Conservation (phyloP, 2,888 invertebrate species). For the Prosapia bicincta region DNA sequence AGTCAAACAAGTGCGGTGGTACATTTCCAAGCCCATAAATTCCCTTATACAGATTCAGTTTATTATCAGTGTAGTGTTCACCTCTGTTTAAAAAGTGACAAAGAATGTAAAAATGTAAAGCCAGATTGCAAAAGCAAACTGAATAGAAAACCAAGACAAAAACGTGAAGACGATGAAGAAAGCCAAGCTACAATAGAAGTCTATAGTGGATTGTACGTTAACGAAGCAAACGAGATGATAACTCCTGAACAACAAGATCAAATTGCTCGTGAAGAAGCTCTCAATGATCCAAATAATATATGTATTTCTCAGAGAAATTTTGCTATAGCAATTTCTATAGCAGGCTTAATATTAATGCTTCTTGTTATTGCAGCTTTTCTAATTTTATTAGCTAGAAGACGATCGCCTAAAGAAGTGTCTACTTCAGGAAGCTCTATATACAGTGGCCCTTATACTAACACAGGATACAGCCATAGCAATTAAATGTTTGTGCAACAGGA, state of each 20-base stretch:
- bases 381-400: constrained; percentile 74
- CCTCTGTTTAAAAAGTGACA: constrained; percentile 69
- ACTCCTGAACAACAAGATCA: constrained; percentile 61
- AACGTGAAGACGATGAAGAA: constrained; percentile 55
- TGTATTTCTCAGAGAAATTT: constrained; percentile 89
- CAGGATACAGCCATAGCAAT: constrained; percentile 87
- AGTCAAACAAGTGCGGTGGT: constrained; percentile 77
- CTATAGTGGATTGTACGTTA: constrained; percentile 86
- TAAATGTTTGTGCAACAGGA: too few species aligned
- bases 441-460: constrained; percentile 91
- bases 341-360: constrained; percentile 80
- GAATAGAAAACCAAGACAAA: constrained; percentile 44
- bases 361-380: constrained; percentile 78
- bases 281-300: constrained; percentile 70
- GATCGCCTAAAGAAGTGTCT: constrained; percentile 73
- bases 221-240: constrained; percentile 73
- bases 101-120: constrained; percentile 66
- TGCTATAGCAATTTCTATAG: constrained; percentile 88
- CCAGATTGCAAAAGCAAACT: constrained; percentile 55
- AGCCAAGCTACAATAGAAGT: constrained; percentile 85
- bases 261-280: constrained; percentile 75
- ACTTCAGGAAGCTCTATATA: constrained; percentile 87
- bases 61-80: constrained; percentile 93
- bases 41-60: constrained; percentile 90
- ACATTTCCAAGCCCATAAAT: constrained; percentile 90